Conservation (phyloP, 1,140 invertebrate genomes). For the Drosophila sp. region DNA sequence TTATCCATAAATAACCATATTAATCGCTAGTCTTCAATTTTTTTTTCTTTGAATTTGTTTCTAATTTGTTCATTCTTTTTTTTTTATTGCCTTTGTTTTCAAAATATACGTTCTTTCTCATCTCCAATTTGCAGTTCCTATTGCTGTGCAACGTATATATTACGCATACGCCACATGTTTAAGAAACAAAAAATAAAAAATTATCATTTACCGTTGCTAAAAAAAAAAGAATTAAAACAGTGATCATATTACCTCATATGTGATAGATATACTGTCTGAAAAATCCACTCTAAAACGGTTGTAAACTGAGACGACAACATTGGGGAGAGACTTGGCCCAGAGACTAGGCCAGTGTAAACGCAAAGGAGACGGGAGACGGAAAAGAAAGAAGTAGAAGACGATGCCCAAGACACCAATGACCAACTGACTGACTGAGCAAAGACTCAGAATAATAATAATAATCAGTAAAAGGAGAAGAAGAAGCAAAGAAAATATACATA, state of each 20-base stretch:
- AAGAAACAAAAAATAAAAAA: not conserved
- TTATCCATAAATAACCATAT: too few species aligned
- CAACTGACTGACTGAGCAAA: constrained; percentile 79
- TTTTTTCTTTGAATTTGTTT: not conserved
- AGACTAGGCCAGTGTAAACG: constrained; percentile 26
- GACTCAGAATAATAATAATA: constrained; percentile 28
- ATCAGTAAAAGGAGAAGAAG: not conserved
- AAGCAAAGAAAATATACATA: not conserved
- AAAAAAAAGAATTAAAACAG: not conserved
- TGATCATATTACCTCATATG: constrained; percentile 38
- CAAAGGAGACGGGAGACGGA: not conserved
- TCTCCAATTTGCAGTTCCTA: constrained; percentile 24
- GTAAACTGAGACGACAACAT: constrained; percentile 35
- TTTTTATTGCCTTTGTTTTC: too few species aligned
- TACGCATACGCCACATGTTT: constrained; percentile 54
- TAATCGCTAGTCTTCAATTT: too few species aligned
- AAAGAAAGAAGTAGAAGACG: constrained; percentile 24
- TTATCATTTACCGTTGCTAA: constrained; percentile 41
- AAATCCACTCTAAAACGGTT: not conserved
- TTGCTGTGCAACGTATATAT: constrained; percentile 20
- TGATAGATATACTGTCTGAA: not conserved
- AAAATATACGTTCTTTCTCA: too few species aligned
- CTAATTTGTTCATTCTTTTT: not conserved
- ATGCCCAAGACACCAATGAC: constrained; percentile 80
- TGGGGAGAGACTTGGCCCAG: constrained; percentile 6